Percentiles rank a stretch among this genome's conserved stretches.
phyloP scores from a whole-genome alignment of 2,113 vertebrate species.

The Coreoperca whiteheadi region DNA sequence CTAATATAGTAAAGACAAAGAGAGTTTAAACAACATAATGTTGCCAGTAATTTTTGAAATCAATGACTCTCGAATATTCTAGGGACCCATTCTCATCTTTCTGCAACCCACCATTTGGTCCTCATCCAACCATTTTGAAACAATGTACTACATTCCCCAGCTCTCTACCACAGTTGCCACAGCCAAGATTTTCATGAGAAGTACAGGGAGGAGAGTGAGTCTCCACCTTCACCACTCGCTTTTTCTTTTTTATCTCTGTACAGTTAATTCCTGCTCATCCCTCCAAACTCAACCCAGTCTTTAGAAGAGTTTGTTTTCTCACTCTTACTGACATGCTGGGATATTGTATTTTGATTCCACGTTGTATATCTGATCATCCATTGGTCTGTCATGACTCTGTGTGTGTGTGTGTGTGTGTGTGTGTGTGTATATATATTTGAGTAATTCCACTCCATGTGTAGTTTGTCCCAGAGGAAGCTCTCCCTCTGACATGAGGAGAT shows the following conservation, averaged over 20 bases:
- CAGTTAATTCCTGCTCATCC: slow-evolving; percentile 52
- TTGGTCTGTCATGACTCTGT: slow-evolving; percentile 46
- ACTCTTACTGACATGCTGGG: slow-evolving; percentile 41
- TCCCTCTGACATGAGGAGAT: slow-evolving; percentile 61
- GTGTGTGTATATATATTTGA: slow-evolving; percentile 46
- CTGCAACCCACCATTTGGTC: slow-evolving; percentile 54
- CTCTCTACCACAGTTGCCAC: slow-evolving; percentile 23
- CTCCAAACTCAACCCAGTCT: slow-evolving; percentile 16
- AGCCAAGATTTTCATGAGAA: slow-evolving; percentile 53
- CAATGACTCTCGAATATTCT: slow-evolving; percentile 45
- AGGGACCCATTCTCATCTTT: slow-evolving; percentile 58
- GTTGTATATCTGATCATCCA: slow-evolving; percentile 58
- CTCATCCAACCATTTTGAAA: slow-evolving; percentile 47
- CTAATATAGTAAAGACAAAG: slow-evolving; percentile 25
- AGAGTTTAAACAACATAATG: slow-evolving; percentile 25
- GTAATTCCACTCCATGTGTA: slow-evolving; percentile 59
- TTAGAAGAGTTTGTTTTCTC: slow-evolving; percentile 58
- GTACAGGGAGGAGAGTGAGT: slow-evolving; percentile 25
- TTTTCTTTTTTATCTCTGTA: slow-evolving; percentile 43
- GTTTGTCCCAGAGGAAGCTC: slow-evolving; percentile 61
- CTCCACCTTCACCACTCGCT: slow-evolving; percentile 34
- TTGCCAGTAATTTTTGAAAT: slow-evolving; percentile 51
- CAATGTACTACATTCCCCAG: slow-evolving; percentile 40
- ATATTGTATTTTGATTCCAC: slow-evolving; percentile 50
- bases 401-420: too few relatives aligned